Percentiles rank a stretch among this genome's conserved stretches.
phyloP scores from a whole-genome alignment of 2,888 invertebrate species.

The Tenthredo livida region DNA sequence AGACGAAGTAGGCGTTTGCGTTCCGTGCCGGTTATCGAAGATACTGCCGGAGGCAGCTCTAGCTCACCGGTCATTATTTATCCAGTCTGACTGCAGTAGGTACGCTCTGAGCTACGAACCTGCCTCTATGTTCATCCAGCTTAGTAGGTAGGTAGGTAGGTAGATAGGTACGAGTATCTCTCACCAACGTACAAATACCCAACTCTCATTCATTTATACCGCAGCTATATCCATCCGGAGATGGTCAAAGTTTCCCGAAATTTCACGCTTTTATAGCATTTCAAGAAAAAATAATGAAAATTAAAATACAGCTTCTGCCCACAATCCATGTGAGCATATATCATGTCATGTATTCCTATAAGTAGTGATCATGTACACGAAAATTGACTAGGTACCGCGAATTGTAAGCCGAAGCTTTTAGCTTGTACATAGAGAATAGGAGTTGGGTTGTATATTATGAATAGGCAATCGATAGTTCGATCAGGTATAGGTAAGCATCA shows the following conservation, averaged over 20 bases:
- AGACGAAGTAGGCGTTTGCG: constrained; percentile 46
- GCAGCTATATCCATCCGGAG: not conserved
- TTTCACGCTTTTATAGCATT: not conserved
- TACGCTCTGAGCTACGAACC: constrained; percentile 17
- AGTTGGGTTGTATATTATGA: not conserved
- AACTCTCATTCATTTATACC: not conserved
- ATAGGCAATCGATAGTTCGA: constrained; percentile 45
- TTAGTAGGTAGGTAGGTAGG: constrained; percentile 4
- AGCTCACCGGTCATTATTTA: constrained; percentile 46
- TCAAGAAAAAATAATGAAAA: not conserved
- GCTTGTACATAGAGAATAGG: not conserved
- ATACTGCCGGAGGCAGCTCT: constrained; percentile 28
- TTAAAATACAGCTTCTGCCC: no score
- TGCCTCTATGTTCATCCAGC: constrained; percentile 20
- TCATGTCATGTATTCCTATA: not conserved
- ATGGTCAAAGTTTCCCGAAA: not conserved
- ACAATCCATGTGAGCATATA: not conserved
- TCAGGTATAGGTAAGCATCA: constrained; percentile 28
- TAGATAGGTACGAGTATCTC: not conserved
- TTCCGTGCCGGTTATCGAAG: constrained; percentile 39
- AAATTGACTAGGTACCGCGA: not conserved
- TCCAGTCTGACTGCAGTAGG: constrained; percentile 27
- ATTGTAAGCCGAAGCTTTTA: not conserved
- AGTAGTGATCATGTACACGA: not conserved
- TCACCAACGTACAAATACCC: not conserved